A percentile compares a stretch with the other conserved stretches of the same genome.
phyloP scores from a whole-genome alignment of 2,888 invertebrate species.

The Agelastica alni region DNA sequence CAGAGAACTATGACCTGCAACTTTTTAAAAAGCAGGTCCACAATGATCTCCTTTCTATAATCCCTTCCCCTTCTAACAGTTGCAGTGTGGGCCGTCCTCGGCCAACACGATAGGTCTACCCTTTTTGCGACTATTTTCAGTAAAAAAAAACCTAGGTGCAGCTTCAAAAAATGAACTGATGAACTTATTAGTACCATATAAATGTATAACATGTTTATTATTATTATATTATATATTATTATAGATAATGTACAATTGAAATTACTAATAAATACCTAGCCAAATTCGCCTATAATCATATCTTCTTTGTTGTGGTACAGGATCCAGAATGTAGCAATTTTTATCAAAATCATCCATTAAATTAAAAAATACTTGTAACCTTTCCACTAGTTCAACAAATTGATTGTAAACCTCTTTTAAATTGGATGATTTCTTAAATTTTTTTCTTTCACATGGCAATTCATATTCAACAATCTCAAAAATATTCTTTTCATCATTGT shows the following conservation, averaged over 20 bases:
- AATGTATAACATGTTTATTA: no score
- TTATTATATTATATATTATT: conserved; percentile 3
- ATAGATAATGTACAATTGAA: background rate
- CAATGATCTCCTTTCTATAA: no score
- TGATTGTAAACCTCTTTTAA: conserved; percentile 46
- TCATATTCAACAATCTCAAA: conserved; percentile 44
- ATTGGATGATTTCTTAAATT: conserved; percentile 31
- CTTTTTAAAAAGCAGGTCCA: no score
- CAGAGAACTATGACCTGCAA: no score
- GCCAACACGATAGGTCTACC: no score
- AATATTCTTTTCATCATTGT: conserved; percentile 39
- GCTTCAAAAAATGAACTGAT: no score
- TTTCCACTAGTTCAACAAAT: conserved; percentile 44
- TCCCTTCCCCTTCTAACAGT: no score
- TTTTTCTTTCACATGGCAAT: conserved; percentile 41
- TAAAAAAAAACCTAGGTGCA: no score
- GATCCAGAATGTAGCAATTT: conserved; percentile 55
- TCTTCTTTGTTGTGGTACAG: conserved; percentile 48
- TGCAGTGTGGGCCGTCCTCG: no score
- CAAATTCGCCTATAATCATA: conserved; percentile 54
- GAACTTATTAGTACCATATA: no score
- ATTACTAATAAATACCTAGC: conserved; percentile 45
- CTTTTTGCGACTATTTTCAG: no score
- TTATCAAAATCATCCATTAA: conserved; percentile 54
- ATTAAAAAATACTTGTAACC: conserved; percentile 53